phyloP scores from a whole-genome alignment of 2,797 vertebrate species.

The Xenentodon cancila region DNA sequence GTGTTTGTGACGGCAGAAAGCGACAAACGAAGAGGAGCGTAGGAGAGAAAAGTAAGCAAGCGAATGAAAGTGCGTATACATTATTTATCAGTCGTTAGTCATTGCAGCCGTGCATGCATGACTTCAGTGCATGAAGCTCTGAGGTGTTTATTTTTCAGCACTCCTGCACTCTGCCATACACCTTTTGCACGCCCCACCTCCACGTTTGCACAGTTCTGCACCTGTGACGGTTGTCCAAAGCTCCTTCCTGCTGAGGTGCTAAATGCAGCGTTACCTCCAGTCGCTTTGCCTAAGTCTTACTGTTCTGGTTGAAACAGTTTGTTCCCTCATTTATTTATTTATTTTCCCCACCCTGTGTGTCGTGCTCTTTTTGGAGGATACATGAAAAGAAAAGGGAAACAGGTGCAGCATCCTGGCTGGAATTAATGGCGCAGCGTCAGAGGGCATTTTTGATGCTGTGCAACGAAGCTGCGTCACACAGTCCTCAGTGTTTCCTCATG shows the following conservation, averaged over 20 bases:
- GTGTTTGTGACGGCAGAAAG: conserved; percentile 39
- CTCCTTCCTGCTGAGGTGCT: conserved; percentile 25
- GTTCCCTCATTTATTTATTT: conserved; percentile 10
- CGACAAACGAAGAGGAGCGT: conserved; percentile 27
- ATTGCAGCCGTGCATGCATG: conserved; percentile 6
- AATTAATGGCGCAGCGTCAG: conserved; percentile 33
- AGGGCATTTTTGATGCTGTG: conserved; percentile 18
- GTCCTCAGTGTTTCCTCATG: not conserved
- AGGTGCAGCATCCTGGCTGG: conserved; percentile 44
- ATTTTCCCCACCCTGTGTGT: conserved; percentile 11
- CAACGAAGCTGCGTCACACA: not conserved
- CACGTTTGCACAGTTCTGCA: conserved; percentile 19
- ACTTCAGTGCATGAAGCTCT: conserved; percentile 3
- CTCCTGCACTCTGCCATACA: not conserved
- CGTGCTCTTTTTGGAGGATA: conserved; percentile 15
- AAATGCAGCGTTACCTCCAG: conserved; percentile 32
- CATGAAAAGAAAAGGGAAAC: conserved; percentile 15
- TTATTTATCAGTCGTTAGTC: conserved; percentile 44
- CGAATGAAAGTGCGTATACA: conserved; percentile 31
- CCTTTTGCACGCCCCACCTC: not conserved
- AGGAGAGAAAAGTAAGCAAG: conserved; percentile 36
- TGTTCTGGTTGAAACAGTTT: conserved; percentile 22
- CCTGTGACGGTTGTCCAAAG: conserved; percentile 35
- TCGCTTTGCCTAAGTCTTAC: conserved; percentile 18
- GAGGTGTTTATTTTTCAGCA: conserved; percentile 3